Base-by-base conservation (phyloP, 35 echinoderm and acorn worm species). In the Lytechinus variegatus region DNA sequence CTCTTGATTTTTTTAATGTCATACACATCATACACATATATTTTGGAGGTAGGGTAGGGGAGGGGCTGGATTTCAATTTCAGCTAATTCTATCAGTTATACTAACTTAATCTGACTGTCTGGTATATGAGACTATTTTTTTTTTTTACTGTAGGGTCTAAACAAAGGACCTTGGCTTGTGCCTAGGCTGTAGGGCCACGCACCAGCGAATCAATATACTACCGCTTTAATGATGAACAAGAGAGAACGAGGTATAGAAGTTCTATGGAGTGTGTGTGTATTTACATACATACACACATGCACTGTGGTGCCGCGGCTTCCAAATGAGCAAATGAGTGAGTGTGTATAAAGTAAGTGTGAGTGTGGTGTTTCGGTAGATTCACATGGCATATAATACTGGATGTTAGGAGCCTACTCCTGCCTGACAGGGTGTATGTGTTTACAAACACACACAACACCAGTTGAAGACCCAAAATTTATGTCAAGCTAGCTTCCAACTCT, bases 161-260 rank as follows among this genome's bases (percentile, higher is more conserved):
- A 93, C 92, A 93, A 93, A 93, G 92, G 92, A 57, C 92, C 92
- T 93, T 93, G 92, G 92, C 92, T 93, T 93, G 92, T 93, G 92
- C 92, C 54, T 53, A 54, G 55, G 92, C 92, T 57, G 27, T 93
- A 93, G 92, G 92, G 92, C 92, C 92, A 93, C 24, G 92, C 92
- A 93, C 92, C 52, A 90, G 54, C 92, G 53, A 57, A 93, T 93
- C 92, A 93, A 93, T 93, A 93, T 54, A 93, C 88, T 90, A 90
- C 88, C n/a, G 92, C 55, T 54, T 93, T 93, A 93, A 93, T 55
- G 92, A 93, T 93, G 92, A 14, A 57, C 53, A 54, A 10, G 4
- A 53, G 52, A 19, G 28, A 52, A 90, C 88, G 88, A 5, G 88
- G 88, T 90, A 54, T 90, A 79, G 27, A 57, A 54, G 14, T 93